phyloP scores from a whole-genome alignment of 2,113 vertebrate genomes.

The Podilymbus podiceps region DNA sequence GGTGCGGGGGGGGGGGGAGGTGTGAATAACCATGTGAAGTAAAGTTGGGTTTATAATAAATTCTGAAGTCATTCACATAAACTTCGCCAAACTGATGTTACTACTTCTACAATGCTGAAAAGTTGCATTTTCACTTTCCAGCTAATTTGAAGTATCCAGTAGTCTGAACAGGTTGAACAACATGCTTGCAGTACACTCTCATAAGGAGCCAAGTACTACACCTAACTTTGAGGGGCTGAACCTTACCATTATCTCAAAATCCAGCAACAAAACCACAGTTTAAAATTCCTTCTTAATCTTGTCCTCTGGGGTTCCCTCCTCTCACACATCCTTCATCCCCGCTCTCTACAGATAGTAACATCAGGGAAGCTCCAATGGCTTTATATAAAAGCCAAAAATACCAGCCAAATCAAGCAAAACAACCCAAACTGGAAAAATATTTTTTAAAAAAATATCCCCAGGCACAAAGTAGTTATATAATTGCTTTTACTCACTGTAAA shows the following conservation, averaged over 20 bases:
- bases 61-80: background rate
- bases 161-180: background rate
- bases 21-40: background rate
- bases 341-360: background rate
- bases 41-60: background rate
- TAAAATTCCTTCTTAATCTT: background rate
- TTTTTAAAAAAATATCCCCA: background rate
- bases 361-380: background rate
- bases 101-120: background rate
- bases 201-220: background rate
- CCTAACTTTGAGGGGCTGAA: background rate
- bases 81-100: background rate
- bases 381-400: background rate
- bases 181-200: background rate
- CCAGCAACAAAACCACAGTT: background rate
- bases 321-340: background rate
- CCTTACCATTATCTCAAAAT: background rate
- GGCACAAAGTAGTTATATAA: background rate
- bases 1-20: accelerated
- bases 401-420: background rate
- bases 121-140: background rate
- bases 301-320: background rate
- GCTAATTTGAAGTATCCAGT: background rate
- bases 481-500: background rate
- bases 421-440: background rate